Evolutionary conservation across 2,888 invertebrate species (phyloP).

Genomic region (Drosophila monieri): DNA sequence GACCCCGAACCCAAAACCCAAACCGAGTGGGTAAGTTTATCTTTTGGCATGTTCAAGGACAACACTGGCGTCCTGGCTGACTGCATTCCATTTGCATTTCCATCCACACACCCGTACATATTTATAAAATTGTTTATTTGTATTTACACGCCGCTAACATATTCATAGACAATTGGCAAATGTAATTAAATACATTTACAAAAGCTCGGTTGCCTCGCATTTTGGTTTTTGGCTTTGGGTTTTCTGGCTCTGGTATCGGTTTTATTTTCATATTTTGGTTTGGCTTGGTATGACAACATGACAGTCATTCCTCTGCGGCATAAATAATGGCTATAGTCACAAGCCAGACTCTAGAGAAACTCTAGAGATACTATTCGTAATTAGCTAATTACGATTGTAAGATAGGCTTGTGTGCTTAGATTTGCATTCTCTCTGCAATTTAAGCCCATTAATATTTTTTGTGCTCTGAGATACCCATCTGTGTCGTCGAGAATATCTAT

Average conservation of each 20-base stretch:
- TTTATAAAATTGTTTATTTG: conserved; percentile 76
- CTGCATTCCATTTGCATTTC: conserved; percentile 33
- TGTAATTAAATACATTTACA: conserved; percentile 73
- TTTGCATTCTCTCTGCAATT: neutral
- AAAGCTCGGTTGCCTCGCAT: conserved; percentile 41
- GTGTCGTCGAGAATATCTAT: conserved; percentile 30
- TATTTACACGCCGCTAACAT: conserved; percentile 78
- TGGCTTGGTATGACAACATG: conserved; percentile 44
- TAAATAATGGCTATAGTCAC: conserved; percentile 37
- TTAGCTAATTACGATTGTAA: conserved; percentile 34
- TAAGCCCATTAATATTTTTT: neutral
- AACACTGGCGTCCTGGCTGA: conserved; percentile 42
- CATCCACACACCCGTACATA: conserved; percentile 48
- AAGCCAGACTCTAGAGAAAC: conserved; percentile 21
- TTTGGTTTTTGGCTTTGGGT: conserved; percentile 18
- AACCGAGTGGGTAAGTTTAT: conserved; percentile 58
- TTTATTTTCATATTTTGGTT: conserved; percentile 23
- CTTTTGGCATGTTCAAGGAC: conserved; percentile 70
- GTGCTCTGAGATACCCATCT: conserved; percentile 14
- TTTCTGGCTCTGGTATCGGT: conserved; percentile 12
- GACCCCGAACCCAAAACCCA: conserved; percentile 7
- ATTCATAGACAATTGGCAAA: conserved; percentile 79
- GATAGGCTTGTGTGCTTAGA: neutral
- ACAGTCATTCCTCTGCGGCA: conserved; percentile 43
- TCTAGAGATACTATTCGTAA: conserved; percentile 14